phyloP scores from a whole-genome alignment of 1,140 invertebrate genomes.

The Marisa cornuarietis region DNA sequence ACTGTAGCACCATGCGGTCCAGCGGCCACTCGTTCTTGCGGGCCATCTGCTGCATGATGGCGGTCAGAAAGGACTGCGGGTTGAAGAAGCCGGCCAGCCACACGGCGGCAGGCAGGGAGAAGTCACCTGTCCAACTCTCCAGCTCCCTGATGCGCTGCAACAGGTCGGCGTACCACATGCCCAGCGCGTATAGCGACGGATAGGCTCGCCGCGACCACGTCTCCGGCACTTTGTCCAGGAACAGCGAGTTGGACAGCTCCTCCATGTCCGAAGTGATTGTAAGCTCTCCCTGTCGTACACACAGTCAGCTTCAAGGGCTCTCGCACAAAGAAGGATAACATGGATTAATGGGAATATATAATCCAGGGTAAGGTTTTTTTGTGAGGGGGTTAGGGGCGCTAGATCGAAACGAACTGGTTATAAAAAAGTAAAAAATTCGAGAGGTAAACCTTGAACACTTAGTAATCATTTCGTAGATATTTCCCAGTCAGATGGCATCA shows the following conservation, averaged over 20 bases:
- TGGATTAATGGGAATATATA: too few species aligned
- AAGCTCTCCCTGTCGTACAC: conserved; percentile 80
- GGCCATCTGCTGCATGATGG: conserved; percentile 89
- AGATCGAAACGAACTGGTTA: too few species aligned
- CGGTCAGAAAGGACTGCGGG: conserved; percentile 93
- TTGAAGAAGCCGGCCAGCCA: conserved; percentile 98
- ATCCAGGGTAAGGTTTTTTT: too few species aligned
- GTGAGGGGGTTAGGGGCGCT: too few species aligned
- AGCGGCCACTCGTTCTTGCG: conserved; percentile 86
- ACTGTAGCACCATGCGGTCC: conserved; percentile 96
- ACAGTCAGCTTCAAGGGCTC: background rate
- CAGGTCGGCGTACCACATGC: conserved; percentile 92
- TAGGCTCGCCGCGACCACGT: conserved; percentile 89
- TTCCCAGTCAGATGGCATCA: background rate
- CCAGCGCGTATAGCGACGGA: conserved; percentile 86
- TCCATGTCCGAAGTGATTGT: conserved; percentile 97
- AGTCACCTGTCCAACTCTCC: conserved; percentile 93
- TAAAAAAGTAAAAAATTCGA: too few species aligned
- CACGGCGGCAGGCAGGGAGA: conserved; percentile 90
- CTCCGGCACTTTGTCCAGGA: conserved; percentile 89
- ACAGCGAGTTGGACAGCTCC: conserved; percentile 88
- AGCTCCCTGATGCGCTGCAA: conserved; percentile 86
- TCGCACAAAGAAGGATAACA: background rate
- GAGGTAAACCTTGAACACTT: too few species aligned
- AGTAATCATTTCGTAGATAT: too few species aligned